These are phyloP conservation scores for Okapia johnstoni DNA, from an alignment of 2,113 vertebrate genomes.

Conservation along the genomic window DNA sequence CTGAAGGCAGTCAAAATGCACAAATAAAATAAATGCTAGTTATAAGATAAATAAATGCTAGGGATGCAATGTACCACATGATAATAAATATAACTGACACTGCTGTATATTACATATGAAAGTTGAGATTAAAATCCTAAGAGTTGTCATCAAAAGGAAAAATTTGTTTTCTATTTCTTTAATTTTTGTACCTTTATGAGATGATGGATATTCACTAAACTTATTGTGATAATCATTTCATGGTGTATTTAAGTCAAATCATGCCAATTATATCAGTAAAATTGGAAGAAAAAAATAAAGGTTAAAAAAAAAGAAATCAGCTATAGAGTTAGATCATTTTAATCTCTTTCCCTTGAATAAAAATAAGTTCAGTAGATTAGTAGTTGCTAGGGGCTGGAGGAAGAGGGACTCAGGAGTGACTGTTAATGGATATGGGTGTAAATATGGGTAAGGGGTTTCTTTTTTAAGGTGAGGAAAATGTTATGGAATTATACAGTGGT, in stretches of 20 bases:
- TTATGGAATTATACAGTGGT: not conserved
- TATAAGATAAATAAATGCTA: not conserved
- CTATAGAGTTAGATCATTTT: not conserved
- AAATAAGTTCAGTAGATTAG: not conserved
- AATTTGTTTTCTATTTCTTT: not conserved
- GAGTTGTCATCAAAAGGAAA: not conserved
- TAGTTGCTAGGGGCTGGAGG: not conserved
- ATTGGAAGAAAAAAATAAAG: not conserved
- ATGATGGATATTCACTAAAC: not conserved
- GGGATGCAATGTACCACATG: not conserved
- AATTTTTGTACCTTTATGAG: not conserved
- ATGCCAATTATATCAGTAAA: not conserved
- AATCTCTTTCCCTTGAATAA: not conserved
- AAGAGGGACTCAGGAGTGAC: not conserved
- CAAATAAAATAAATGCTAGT: not conserved
- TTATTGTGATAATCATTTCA: not conserved
- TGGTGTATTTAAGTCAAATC: not conserved
- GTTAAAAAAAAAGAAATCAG: not conserved
- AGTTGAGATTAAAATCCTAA: not conserved
- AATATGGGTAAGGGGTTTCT: not conserved
- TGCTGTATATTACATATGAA: not conserved
- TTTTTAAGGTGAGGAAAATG: not conserved
- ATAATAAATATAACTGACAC: not conserved
- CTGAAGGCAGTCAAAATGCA: not conserved
- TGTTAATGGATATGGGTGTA: not conserved